phyloP scores from a whole-genome alignment of 2,888 invertebrate genomes.

The Hypsopygia costalis region DNA sequence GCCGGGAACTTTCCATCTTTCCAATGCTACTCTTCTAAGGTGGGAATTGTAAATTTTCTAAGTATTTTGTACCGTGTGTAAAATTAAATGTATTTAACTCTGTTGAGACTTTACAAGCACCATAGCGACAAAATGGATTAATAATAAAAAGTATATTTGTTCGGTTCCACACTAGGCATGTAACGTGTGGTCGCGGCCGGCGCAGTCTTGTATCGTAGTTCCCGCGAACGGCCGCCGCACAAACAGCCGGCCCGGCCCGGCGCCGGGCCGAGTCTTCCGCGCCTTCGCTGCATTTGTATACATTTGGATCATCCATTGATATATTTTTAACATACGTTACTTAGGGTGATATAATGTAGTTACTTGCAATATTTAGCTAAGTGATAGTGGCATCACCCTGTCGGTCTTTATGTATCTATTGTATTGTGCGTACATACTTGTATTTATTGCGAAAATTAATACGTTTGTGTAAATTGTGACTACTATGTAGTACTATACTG shows the following conservation, averaged over 20 bases:
- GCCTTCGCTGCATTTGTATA: conserved; percentile 48
- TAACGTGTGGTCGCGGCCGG: conserved; percentile 39
- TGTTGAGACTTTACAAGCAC: conserved; percentile 49
- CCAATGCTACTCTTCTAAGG: conserved; percentile 52
- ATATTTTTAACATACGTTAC: conserved; percentile 57
- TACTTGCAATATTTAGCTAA: conserved; percentile 71
- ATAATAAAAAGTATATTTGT: too few relatives aligned
- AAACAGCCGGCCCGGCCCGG: conserved; percentile 10
- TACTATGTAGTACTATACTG: conserved; percentile 52
- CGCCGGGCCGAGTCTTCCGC: conserved; percentile 47
- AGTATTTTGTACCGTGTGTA: conserved; percentile 77
- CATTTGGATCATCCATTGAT: conserved; percentile 54
- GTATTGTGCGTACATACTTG: conserved; percentile 44
- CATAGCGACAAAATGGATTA: conserved; percentile 46
- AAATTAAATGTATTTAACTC: conserved; percentile 61
- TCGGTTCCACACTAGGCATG: conserved; percentile 38
- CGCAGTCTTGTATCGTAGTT: conserved; percentile 28
- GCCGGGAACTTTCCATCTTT: conserved; percentile 30
- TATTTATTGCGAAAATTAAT: conserved; percentile 46
- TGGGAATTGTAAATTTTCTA: conserved; percentile 78
- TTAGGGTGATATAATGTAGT: conserved; percentile 69
- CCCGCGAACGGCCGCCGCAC: conserved; percentile 2
- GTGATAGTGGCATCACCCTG: conserved; percentile 58
- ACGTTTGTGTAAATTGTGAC: conserved; percentile 47
- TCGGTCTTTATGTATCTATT: conserved; percentile 46